Conservation (phyloP, 2,888 invertebrate genomes). For the Cyclophora albipunctata region DNA sequence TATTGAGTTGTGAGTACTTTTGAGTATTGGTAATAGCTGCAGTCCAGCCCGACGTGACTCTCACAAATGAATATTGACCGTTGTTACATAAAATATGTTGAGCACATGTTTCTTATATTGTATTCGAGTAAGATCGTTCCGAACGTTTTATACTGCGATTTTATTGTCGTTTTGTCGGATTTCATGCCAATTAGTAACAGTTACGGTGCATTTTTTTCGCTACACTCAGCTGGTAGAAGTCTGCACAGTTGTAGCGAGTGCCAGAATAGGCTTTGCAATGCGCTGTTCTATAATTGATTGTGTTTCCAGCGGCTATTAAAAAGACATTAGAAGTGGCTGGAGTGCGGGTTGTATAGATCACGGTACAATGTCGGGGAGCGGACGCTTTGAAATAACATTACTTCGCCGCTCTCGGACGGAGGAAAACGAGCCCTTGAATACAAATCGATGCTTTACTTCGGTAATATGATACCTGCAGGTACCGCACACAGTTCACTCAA, state of each 20-base stretch:
- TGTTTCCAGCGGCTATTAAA: constrained; percentile 33
- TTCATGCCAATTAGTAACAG: constrained; percentile 26
- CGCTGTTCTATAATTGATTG: constrained; percentile 33
- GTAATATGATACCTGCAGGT: constrained; percentile 9
- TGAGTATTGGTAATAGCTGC: constrained; percentile 55
- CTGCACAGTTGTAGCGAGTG: constrained; percentile 19
- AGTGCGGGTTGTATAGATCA: constrained; percentile 18
- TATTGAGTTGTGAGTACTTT: constrained; percentile 48
- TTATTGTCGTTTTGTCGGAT: constrained; percentile 22
- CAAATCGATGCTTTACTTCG: constrained; percentile 15
- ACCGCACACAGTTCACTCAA: background rate
- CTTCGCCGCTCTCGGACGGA: background rate
- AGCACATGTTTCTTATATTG: constrained; percentile 39
- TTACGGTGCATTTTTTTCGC: constrained; percentile 23
- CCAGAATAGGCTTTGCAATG: constrained; percentile 19
- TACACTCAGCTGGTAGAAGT: constrained; percentile 10
- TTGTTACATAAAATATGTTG: constrained; percentile 27
- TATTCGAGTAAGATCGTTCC: constrained; percentile 15
- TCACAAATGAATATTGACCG: constrained; percentile 50
- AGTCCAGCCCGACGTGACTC: constrained; percentile 55
- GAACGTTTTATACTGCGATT: constrained; percentile 14
- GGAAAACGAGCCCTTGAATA: constrained; percentile 11
- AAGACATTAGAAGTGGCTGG: constrained; percentile 32
- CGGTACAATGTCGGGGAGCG: constrained; percentile 13
- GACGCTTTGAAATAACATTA: constrained; percentile 4